Evolutionary conservation across 2,113 vertebrate genomes (phyloP).

Genomic region (Macquaria ambigua): DNA sequence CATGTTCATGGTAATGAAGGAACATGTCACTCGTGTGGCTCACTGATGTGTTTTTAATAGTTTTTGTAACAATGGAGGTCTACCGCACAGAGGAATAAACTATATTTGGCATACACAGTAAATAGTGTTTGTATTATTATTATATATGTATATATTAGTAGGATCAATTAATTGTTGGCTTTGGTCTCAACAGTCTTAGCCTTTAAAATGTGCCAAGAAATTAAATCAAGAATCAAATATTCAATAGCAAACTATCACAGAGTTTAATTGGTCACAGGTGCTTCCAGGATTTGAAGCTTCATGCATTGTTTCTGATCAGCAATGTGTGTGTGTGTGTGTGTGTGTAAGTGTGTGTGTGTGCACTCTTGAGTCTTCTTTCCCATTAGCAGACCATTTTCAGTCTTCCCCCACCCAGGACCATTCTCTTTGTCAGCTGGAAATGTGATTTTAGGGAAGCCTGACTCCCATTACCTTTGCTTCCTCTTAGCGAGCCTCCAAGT

Average conservation of each 20-base stretch:
- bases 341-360: not conserved
- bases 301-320: conserved; percentile 28
- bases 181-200: not conserved
- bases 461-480: conserved; percentile 69
- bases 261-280: conserved; percentile 26
- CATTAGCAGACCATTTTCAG: conserved; percentile 60
- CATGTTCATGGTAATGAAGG: not conserved
- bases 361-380: conserved; percentile 27
- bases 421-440: conserved; percentile 69
- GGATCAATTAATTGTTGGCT: not conserved
- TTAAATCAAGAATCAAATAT: conserved; percentile 11
- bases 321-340: conserved; percentile 4
- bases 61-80: not conserved
- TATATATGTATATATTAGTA: no score
- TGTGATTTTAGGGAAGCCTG: conserved; percentile 71
- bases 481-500: conserved; percentile 55
- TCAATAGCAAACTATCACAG: not conserved
- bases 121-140: no score
- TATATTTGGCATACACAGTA: not conserved
- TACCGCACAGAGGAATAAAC: not conserved
- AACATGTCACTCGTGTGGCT: not conserved
- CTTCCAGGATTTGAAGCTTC: conserved; percentile 14
- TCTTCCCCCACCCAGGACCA: conserved; percentile 17
- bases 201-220: conserved; percentile 6
- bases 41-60: not conserved